These are phyloP conservation scores for Meiosimyza platycephala DNA, from an alignment of 2,888 invertebrate species.

Conservation along the genomic window DNA sequence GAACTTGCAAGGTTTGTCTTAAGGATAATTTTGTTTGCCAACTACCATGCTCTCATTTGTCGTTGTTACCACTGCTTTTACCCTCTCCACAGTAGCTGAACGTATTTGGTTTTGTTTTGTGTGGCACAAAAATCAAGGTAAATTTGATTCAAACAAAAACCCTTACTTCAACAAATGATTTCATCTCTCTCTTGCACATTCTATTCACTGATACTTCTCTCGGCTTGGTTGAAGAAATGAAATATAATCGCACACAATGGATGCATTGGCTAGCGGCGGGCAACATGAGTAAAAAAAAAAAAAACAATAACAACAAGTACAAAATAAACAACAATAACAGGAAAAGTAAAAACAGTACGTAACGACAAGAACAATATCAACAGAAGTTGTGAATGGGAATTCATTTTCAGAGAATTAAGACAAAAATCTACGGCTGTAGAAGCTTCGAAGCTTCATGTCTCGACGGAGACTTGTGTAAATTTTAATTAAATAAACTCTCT, in stretches of 20 bases:
- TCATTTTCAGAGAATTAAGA: conserved; percentile 2
- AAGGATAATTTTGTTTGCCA: conserved; percentile 6
- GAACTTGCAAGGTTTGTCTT: conserved; percentile 1
- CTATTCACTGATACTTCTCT: background rate
- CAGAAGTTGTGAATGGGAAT: conserved; percentile 2
- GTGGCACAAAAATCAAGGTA: no score
- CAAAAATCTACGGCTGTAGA: no score
- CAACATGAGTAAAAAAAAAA: background rate
- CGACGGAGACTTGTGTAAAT: background rate
- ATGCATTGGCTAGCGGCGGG: background rate
- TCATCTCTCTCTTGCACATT: no score
- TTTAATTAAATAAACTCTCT: conserved; percentile 10
- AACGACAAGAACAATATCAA: background rate
- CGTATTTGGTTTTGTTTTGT: no score
- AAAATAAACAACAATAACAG: no score
- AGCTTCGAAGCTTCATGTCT: no score
- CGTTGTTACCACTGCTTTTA: no score
- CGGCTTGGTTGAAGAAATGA: background rate
- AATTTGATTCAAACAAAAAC: no score
- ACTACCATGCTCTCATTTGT: background rate
- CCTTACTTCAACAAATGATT: no score
- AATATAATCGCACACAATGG: conserved; percentile 11
- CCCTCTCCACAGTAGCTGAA: no score
- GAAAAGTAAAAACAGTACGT: background rate
- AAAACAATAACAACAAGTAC: background rate